Percentiles rank a stretch among this genome's conserved stretches.
Conservation (phyloP, 1,140 invertebrate species). For the Philotrypesis tridentata region DNA sequence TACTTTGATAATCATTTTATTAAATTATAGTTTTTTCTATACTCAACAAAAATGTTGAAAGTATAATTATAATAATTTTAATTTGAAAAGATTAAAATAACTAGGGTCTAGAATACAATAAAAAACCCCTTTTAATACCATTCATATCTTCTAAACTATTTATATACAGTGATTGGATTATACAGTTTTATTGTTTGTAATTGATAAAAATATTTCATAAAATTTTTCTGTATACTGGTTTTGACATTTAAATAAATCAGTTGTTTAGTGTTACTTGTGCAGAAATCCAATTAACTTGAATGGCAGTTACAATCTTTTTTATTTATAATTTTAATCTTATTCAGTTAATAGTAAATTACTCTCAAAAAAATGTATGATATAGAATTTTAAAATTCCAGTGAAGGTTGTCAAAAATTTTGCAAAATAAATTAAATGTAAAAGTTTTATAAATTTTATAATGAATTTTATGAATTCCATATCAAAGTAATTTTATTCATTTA, state of each 20-base stretch:
- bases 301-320: slow-evolving; percentile 29
- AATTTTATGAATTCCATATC: not conserved
- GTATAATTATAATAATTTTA: not conserved
- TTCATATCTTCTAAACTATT: slow-evolving; percentile 7
- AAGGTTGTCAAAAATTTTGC: not conserved
- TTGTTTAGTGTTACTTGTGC: not conserved
- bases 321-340: not conserved
- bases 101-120: not conserved
- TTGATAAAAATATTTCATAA: not conserved
- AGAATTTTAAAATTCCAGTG: too few relatives aligned
- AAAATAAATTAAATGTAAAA: slow-evolving; percentile 4
- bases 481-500: not conserved
- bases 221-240: not conserved
- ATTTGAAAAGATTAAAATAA: slow-evolving; percentile 23
- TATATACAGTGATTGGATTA: slow-evolving; percentile 16
- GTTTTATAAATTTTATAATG: not conserved
- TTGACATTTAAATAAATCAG: not conserved
- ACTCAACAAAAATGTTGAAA: not conserved
- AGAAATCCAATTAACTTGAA: slow-evolving; percentile 9
- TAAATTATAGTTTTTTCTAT: not conserved
- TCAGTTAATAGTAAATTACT: not conserved
- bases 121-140: not conserved
- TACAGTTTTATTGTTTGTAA: slow-evolving; percentile 11
- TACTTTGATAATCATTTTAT: not conserved
- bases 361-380: too few relatives aligned